A percentile compares a stretch with the other conserved stretches of the same genome.
Evolutionary conservation across 2,797 vertebrate genomes (phyloP).

Genomic region (Catamblyrhynchus diadema): DNA sequence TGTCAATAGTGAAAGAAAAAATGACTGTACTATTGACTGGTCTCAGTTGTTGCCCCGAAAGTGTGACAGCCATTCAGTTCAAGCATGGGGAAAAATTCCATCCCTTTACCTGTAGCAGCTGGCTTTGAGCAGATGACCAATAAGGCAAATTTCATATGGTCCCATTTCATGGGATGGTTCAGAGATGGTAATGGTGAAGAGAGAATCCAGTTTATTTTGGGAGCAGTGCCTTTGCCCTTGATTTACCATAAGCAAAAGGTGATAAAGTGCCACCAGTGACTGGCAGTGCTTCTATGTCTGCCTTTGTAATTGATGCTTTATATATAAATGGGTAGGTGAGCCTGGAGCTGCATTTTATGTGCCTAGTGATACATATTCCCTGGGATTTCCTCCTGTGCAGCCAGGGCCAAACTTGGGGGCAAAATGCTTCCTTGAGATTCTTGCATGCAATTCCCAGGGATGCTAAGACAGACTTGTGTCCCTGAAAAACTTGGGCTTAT

Average conservation of each 20-base stretch:
- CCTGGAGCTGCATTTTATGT: not conserved
- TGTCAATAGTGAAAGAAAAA: not conserved
- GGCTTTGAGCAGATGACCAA: not conserved
- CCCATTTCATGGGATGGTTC: not conserved
- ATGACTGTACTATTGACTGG: not conserved
- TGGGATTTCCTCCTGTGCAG: not conserved
- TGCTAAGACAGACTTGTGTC: not conserved
- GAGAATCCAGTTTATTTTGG: not conserved
- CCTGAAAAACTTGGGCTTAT: not conserved
- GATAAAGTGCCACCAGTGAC: not conserved
- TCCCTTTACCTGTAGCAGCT: not conserved
- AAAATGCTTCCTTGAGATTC: not conserved
- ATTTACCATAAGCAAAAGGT: not conserved
- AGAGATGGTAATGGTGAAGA: not conserved
- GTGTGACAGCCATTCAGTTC: not conserved
- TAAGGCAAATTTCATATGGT: not conserved
- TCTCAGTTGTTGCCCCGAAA: not conserved
- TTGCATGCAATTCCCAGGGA: not conserved
- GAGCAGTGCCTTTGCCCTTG: accelerated
- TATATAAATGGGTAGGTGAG: not conserved
- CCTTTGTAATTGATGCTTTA: not conserved
- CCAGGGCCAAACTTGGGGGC: not conserved
- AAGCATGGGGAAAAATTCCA: not conserved
- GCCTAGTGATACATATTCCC: not conserved
- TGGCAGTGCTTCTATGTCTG: not conserved